Conservation (phyloP, 1,140 invertebrate genomes). For the Penaeus japonicus region DNA sequence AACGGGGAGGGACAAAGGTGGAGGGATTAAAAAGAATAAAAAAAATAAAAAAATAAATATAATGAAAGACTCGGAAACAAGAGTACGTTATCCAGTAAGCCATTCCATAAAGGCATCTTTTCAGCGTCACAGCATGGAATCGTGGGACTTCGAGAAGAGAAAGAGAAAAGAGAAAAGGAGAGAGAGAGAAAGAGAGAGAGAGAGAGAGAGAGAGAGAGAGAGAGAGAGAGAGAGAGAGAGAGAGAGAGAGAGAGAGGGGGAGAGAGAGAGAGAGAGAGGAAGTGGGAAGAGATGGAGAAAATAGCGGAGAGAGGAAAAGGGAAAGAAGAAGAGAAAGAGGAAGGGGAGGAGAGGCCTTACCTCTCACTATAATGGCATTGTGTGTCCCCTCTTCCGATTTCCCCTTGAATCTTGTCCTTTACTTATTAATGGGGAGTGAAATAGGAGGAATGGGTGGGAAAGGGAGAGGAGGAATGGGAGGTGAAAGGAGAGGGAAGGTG, state of each 20-base stretch:
- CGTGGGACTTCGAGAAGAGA: background rate
- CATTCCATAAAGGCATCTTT: background rate
- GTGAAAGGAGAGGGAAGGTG: too few species aligned
- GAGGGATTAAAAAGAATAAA: background rate
- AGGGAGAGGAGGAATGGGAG: background rate
- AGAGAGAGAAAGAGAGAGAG: background rate
- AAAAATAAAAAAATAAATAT: background rate
- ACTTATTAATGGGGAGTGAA: background rate
- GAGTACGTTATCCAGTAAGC: background rate
- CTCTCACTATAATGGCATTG: too few species aligned
- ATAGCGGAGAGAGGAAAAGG: background rate
- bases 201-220: background rate
- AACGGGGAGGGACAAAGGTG: background rate
- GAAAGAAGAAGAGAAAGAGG: background rate
- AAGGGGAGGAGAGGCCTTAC: too few species aligned
- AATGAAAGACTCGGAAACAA: background rate
- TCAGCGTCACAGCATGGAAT: background rate
- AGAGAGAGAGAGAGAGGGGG: background rate
- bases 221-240: background rate
- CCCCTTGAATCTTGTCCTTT: too few species aligned
- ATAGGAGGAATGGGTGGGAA: background rate
- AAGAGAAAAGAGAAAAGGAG: background rate
- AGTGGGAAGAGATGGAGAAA: too few species aligned
- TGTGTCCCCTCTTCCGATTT: too few species aligned
- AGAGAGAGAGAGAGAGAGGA: background rate